Evolutionary conservation across 2,888 invertebrate genomes (phyloP).

Genomic region (Iphiclides podalirius): DNA sequence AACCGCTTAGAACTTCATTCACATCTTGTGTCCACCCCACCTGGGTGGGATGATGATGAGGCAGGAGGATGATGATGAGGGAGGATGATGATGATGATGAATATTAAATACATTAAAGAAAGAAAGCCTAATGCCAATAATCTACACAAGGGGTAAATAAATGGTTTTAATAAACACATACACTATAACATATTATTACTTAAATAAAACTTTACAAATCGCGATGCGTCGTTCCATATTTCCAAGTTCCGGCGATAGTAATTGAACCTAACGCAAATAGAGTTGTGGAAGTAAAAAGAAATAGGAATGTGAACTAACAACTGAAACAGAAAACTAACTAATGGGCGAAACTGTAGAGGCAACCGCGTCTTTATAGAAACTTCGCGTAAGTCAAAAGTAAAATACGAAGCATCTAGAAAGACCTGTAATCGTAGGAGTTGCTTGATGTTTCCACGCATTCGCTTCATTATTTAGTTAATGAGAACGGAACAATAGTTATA

Average conservation of each 20-base stretch:
- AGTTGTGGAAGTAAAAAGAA: constrained; percentile 3
- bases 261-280: not conserved
- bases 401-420: constrained; percentile 8
- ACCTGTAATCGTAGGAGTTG: constrained; percentile 7
- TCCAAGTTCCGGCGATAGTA: not conserved
- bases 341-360: constrained; percentile 10
- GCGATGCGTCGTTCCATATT: not conserved
- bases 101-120: no score
- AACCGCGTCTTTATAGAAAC: constrained; percentile 20
- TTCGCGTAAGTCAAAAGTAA: constrained; percentile 10
- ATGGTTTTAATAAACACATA: no score
- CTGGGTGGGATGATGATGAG: no score
- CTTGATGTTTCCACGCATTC: constrained; percentile 1
- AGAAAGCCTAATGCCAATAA: no score
- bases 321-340: constrained; percentile 15
- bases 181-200: no score
- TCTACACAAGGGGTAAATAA: no score
- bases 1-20: no score
- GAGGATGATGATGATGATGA: no score
- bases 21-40: no score
- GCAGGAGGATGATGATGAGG: no score
- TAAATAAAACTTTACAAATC: no score
- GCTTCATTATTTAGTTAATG: constrained; percentile 8
- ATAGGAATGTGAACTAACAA: constrained; percentile 7
- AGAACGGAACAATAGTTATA: not conserved